Evolutionary conservation across 2,888 invertebrate species (phyloP).

Genomic region (Spodoptera exigua): DNA sequence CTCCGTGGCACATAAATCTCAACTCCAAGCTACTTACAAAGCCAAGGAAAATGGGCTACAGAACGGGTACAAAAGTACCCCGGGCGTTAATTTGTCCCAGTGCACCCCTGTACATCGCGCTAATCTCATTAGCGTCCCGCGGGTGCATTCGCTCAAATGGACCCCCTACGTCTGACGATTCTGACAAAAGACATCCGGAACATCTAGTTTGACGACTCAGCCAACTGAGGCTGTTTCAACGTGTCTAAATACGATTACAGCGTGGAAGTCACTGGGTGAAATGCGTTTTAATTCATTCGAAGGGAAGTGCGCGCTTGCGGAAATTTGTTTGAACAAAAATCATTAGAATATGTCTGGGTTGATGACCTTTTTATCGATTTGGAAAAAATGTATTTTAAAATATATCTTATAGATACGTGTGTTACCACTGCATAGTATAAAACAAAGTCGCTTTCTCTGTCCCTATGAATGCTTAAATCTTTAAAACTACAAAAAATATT

Average conservation of each 20-base stretch:
- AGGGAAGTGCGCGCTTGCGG: constrained; percentile 15
- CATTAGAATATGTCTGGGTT: constrained; percentile 3
- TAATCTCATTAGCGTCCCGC: constrained; percentile 72
- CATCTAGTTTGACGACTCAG: constrained; percentile 45
- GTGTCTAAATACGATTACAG: constrained; percentile 54
- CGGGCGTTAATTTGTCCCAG: constrained; percentile 68
- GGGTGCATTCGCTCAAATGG: constrained; percentile 71
- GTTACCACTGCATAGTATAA: not conserved
- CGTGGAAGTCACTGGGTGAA: constrained; percentile 34
- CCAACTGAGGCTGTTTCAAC: constrained; percentile 33
- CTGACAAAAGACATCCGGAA: constrained; percentile 66
- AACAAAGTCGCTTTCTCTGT: too few relatives aligned
- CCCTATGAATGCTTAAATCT: too few relatives aligned
- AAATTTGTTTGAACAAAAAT: constrained; percentile 24
- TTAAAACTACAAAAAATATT: too few relatives aligned
- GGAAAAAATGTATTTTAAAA: not conserved
- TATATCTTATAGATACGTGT: not conserved
- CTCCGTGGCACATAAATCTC: constrained; percentile 20
- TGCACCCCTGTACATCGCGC: constrained; percentile 65
- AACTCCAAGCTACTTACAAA: constrained; percentile 25
- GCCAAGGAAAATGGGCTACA: constrained; percentile 31
- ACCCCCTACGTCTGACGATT: constrained; percentile 66
- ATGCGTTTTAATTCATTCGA: constrained; percentile 40
- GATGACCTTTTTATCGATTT: not conserved
- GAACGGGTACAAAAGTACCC: constrained; percentile 38